phyloP scores from a whole-genome alignment of 2,888 invertebrate species.

The Hypomecis punctinalis region DNA sequence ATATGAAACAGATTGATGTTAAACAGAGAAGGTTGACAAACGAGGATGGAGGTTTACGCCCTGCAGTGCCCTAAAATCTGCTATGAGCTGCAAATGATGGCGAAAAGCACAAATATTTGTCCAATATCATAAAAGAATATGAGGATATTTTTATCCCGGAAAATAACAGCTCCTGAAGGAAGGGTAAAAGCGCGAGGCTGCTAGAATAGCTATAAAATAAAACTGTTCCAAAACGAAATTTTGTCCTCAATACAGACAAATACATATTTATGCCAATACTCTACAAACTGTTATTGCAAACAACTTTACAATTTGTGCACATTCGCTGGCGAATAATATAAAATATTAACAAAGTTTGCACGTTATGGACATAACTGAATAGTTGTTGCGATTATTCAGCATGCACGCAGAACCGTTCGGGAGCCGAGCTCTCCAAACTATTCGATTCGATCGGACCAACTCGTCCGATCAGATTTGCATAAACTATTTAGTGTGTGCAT shows the following conservation, averaged over 20 bases:
- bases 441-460: conserved; percentile 46
- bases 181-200: no score
- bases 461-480: conserved; percentile 53
- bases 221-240: neutral
- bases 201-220: neutral
- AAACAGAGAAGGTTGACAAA: no score
- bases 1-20: no score
- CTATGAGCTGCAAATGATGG: no score
- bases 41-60: no score
- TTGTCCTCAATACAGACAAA: neutral
- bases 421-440: conserved; percentile 30
- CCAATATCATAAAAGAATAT: no score
- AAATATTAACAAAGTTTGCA: conserved; percentile 19
- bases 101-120: no score
- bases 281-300: conserved; percentile 3
- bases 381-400: conserved; percentile 36
- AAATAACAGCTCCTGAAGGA: no score
- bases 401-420: conserved; percentile 31
- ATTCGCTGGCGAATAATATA: conserved; percentile 10
- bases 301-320: conserved; percentile 21
- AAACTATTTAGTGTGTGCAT: conserved; percentile 58
- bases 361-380: conserved; percentile 16
- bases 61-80: no score
- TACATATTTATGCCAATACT: neutral
- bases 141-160: no score